Evolutionary conservation across 2,797 vertebrate species (phyloP), one percentile per base, ranked within the genome.

Genomic region (Rhodeus uyekii): DNA sequence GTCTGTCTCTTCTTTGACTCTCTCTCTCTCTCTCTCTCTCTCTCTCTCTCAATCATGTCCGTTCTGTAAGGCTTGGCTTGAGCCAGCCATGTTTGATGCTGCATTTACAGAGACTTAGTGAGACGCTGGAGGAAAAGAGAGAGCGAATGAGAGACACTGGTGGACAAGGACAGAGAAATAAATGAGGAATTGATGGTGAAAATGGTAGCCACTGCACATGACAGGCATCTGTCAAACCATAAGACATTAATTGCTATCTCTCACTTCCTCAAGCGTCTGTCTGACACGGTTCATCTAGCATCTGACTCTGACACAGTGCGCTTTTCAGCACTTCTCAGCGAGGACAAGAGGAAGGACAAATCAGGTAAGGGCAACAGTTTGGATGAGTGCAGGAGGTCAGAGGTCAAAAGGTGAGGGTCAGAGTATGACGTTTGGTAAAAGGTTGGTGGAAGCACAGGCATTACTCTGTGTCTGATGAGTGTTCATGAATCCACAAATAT

Each of bases 161-260:
- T 42, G 61, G 39, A 77, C 34, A 71, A 39, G 42, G 55, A 72
- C 61, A 29, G 16, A 82, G 18, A 32, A 63, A 76, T 58, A 60
- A 19, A 39, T 3, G 34, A 39, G 36, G 50, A 58, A 69, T 14
- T 67, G 39, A 48, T 32, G 44, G n/a, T 63, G 53, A 80, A 58
- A 39, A 55, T 44, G 10, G 38, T 22, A 73, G 68, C 60, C 22
- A 63, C 53, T 55, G 14, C 39, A 44, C 32, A 34, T 65, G 39
- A 82, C 58, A 74, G 69, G 63, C 63, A 36, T 67, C 63, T 19
- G 8, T 82, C 42, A 76, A 44, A 60, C 44, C 16, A 55, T 42
- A 61, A 75, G 32, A 36, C 67, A 44, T 82, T 36, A 81, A 39
- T 65, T 55, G 48, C 73, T 77, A 39, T 24, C 34, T 64, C 75